Evolutionary conservation across 1,140 invertebrate species (phyloP).

Genomic region (Diorhabda elongata): DNA sequence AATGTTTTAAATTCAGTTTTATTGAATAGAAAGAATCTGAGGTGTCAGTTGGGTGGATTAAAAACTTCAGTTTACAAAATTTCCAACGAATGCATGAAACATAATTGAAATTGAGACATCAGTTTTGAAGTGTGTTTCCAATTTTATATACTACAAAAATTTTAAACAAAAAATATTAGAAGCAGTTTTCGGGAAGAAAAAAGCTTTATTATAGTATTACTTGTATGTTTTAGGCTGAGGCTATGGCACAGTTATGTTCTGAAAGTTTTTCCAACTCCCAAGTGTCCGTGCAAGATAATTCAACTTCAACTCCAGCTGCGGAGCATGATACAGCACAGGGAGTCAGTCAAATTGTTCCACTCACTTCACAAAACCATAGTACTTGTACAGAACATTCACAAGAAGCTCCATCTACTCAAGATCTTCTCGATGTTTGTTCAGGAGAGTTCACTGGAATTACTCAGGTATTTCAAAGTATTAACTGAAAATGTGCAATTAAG

Average conservation of each 20-base stretch:
- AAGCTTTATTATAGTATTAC: background rate
- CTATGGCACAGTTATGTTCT: slow-evolving; percentile 14
- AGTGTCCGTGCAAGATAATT: background rate
- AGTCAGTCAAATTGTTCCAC: too few relatives aligned
- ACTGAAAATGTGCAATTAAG: too few relatives aligned
- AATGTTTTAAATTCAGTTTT: background rate
- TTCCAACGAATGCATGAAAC: background rate
- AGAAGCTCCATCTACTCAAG: slow-evolving; percentile 33
- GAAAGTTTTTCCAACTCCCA: background rate
- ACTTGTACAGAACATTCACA: slow-evolving; percentile 7
- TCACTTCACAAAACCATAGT: background rate
- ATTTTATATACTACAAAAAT: background rate
- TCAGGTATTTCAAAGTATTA: slow-evolving; percentile 5
- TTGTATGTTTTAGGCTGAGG: slow-evolving; percentile 13
- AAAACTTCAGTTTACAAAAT: background rate
- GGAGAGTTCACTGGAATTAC: slow-evolving; percentile 38
- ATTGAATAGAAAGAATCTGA: background rate
- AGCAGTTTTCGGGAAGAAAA: too few relatives aligned
- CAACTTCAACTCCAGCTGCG: background rate
- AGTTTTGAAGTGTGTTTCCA: background rate
- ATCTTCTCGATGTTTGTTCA: slow-evolving; percentile 42
- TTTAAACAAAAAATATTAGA: too few relatives aligned
- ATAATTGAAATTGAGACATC: slow-evolving; percentile 1
- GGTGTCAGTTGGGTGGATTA: background rate
- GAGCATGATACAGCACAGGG: too few relatives aligned